A percentile compares a stretch with the other conserved stretches of the same genome.
Evolutionary conservation across 2,113 vertebrate species (phyloP).

Genomic region (Lepus europaeus): DNA sequence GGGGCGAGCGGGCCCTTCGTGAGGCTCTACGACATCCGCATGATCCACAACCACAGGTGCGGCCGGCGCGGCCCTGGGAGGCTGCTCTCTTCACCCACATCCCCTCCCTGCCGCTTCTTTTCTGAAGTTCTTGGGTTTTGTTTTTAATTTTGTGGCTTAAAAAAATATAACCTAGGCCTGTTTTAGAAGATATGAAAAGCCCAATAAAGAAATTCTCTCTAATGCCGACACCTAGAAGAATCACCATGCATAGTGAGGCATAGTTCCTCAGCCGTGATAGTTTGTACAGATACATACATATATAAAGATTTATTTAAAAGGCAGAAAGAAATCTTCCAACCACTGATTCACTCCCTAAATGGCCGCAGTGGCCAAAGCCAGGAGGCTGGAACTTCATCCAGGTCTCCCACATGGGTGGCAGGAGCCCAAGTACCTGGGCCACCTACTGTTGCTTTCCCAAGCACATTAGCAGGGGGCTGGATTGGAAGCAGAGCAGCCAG

Average conservation of each 20-base stretch:
- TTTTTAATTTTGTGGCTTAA: background rate
- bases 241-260: background rate
- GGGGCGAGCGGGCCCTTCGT: conserved; percentile 98
- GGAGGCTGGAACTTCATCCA: too few relatives aligned
- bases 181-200: background rate
- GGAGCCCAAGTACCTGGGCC: too few relatives aligned
- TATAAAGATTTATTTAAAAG: too few relatives aligned
- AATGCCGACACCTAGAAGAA: background rate
- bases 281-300: background rate
- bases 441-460: too few relatives aligned
- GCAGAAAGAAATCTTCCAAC: too few relatives aligned
- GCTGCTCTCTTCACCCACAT: too few relatives aligned
- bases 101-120: background rate
- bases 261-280: background rate
- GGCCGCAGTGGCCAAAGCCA: too few relatives aligned
- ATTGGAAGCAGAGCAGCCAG: too few relatives aligned
- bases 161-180: background rate
- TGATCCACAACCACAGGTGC: conserved; percentile 99
- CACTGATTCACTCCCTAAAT: too few relatives aligned
- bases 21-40: conserved; percentile 98
- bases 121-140: background rate
- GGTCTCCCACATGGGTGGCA: too few relatives aligned
- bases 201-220: background rate
- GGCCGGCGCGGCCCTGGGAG: background rate
- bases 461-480: too few relatives aligned